A percentile compares a stretch with the other conserved stretches of the same genome.
phyloP scores from a whole-genome alignment of 2,888 invertebrate genomes.

The Drosophila bunnanda region DNA sequence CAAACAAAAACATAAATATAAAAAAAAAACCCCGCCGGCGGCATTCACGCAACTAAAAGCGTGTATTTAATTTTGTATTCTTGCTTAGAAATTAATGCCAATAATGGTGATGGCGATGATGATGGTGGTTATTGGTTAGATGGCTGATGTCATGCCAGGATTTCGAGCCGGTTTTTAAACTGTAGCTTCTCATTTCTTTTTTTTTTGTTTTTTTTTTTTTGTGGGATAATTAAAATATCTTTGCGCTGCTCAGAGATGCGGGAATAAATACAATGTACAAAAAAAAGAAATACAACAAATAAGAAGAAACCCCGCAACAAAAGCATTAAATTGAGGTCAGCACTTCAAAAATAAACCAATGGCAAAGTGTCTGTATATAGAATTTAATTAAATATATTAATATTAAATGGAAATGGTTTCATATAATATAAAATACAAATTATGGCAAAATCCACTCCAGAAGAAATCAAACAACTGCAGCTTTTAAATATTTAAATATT shows the following conservation, averaged over 20 bases:
- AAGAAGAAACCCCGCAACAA: background rate
- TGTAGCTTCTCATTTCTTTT: constrained; percentile 26
- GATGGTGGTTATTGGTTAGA: constrained; percentile 43
- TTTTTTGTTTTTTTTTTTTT: constrained; percentile 5
- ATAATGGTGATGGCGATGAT: constrained; percentile 58
- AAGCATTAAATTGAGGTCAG: constrained; percentile 46
- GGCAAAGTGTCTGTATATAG: background rate
- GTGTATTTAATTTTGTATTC: constrained; percentile 48
- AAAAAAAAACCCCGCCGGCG: constrained; percentile 35
- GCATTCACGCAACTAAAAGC: constrained; percentile 58
- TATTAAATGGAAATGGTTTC: background rate
- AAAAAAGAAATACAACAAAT: background rate
- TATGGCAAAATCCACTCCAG: no score
- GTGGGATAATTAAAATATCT: constrained; percentile 51
- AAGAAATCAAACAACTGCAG: no score
- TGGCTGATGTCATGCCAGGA: constrained; percentile 71
- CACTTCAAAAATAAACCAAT: constrained; percentile 32
- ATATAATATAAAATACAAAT: background rate
- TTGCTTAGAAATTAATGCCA: constrained; percentile 58
- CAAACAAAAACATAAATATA: background rate
- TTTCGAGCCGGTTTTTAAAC: constrained; percentile 57
- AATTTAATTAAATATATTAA: background rate
- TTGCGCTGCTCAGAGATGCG: constrained; percentile 14
- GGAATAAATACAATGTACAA: constrained; percentile 15
- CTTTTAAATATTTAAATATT: no score